A percentile compares a stretch with the other conserved stretches of the same genome.
These are phyloP conservation scores for Lophochroa leadbeateri DNA, from an alignment of 2,113 vertebrate genomes.

Conservation along the genomic window DNA sequence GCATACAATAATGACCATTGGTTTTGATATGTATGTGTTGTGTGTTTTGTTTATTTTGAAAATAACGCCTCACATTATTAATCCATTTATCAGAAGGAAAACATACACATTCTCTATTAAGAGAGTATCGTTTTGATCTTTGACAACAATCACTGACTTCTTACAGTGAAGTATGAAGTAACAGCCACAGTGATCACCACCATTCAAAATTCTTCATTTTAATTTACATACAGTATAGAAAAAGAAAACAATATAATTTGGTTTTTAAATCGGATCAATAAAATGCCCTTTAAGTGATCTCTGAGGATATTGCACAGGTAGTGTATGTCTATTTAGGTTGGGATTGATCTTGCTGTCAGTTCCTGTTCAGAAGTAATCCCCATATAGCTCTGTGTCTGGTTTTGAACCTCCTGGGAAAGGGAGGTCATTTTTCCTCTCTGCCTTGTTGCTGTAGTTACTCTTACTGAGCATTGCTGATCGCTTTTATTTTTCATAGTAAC, in stretches of 20 bases:
- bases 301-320: background rate
- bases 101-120: background rate
- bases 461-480: background rate
- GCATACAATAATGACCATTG: background rate
- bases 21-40: background rate
- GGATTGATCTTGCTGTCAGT: background rate
- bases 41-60: slow-evolving; percentile 13
- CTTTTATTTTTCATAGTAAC: background rate
- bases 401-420: background rate
- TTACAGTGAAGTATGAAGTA: slow-evolving; percentile 11
- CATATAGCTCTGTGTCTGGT: background rate
- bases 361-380: background rate
- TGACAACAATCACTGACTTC: slow-evolving; percentile 39
- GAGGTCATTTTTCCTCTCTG: background rate
- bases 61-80: slow-evolving; percentile 14
- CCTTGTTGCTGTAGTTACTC: background rate
- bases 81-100: background rate
- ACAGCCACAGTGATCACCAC: slow-evolving; percentile 1
- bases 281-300: slow-evolving; percentile 6
- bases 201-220: background rate
- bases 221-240: slow-evolving; percentile 12
- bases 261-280: background rate
- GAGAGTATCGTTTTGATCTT: slow-evolving; percentile 24
- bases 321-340: background rate
- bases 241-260: slow-evolving; percentile 4